These are phyloP conservation scores for Drosophila navojoa DNA, from an alignment of 1,140 invertebrate genomes.

Conservation along the genomic window DNA sequence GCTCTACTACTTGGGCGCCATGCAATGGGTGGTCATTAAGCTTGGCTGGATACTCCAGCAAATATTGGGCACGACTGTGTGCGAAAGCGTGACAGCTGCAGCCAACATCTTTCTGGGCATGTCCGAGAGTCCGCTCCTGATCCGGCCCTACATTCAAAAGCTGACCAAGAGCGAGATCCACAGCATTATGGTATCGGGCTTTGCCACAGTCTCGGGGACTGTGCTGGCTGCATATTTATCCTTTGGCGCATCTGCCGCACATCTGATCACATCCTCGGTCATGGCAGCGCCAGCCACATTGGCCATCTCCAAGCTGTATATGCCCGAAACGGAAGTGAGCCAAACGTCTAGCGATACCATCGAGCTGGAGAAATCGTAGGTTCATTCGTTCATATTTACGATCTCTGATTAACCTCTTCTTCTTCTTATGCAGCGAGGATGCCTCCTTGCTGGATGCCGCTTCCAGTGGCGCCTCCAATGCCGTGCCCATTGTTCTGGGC, in stretches of 20 bases:
- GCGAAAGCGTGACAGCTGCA: slow-evolving; percentile 95
- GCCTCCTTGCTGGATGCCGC: slow-evolving; percentile 94
- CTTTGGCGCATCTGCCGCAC: slow-evolving; percentile 93
- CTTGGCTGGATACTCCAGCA: slow-evolving; percentile 90
- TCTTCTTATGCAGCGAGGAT: slow-evolving; percentile 87
- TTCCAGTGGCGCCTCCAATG: slow-evolving; percentile 92
- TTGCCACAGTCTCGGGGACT: slow-evolving; percentile 96
- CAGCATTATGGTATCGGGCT: slow-evolving; percentile 96
- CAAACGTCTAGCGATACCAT: slow-evolving; percentile 89
- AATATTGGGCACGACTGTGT: slow-evolving; percentile 93
- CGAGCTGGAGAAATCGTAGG: slow-evolving; percentile 87
- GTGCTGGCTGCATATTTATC: slow-evolving; percentile 96
- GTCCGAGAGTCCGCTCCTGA: slow-evolving; percentile 95
- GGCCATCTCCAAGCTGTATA: slow-evolving; percentile 94
- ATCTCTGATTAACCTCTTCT: slow-evolving; percentile 1
- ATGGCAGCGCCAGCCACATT: slow-evolving; percentile 98
- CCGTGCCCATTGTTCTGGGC: slow-evolving; percentile 92
- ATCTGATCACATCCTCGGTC: slow-evolving; percentile 94
- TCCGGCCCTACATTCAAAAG: slow-evolving; percentile 91
- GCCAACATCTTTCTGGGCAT: slow-evolving; percentile 96
- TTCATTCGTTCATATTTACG: slow-evolving; percentile 4
- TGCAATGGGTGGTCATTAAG: slow-evolving; percentile 94
- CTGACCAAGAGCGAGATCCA: slow-evolving; percentile 96
- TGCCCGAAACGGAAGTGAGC: slow-evolving; percentile 93
- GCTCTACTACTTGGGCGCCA: slow-evolving; percentile 93